Evolutionary conservation across 2,888 invertebrate genomes (phyloP), one percentile per base, ranked within the genome.

Genomic region (Aradus depressus): DNA sequence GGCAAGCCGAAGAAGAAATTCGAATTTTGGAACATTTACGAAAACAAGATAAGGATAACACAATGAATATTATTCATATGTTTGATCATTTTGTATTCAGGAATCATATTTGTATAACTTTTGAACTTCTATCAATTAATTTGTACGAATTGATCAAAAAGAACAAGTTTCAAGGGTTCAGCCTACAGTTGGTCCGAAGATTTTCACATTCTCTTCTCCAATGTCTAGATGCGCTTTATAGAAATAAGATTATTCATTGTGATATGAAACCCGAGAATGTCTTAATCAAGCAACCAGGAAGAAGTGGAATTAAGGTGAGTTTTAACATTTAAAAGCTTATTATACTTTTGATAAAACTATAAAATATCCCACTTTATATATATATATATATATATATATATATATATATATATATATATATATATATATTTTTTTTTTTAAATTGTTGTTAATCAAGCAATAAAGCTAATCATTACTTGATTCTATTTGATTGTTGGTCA

Each of bases 191-290:
- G 62, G 96, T 98, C 60, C 80, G 96, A 62, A 96, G 96, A 75
- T 98, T 98, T 74, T 93, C 96, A 61, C 92, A 96, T 72, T 95
- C 95, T 56, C 75, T 98, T 65, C 75, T 98, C 60, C 92, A 93
- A 72, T 97, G 97, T 69, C 75, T 98, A 67, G 93, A 96, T 69
- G 90, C 95, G 51, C 76, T 98, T 55, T 80, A 84, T 71, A 84
- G 86, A 68, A 95, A 92, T 72, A 85, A 91, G 71, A 95, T 98
- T 65, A 97, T 98, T 62, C 97, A 98, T 74, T 97, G 97, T 77
- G 97, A 98, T 77, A 88, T 98, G 85, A 98, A 98, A 72, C 98
- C 97, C 39, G 97, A 98, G 73, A 98, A 98, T 72, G 92, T 98
- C 62, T 76, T 98, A 64, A 77, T 98, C 60, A 97, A 97, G 71